These are phyloP conservation scores for Stylophora pistillata DNA, from an alignment of 64 coral and sea anemone genomes.

Conservation along the genomic window DNA sequence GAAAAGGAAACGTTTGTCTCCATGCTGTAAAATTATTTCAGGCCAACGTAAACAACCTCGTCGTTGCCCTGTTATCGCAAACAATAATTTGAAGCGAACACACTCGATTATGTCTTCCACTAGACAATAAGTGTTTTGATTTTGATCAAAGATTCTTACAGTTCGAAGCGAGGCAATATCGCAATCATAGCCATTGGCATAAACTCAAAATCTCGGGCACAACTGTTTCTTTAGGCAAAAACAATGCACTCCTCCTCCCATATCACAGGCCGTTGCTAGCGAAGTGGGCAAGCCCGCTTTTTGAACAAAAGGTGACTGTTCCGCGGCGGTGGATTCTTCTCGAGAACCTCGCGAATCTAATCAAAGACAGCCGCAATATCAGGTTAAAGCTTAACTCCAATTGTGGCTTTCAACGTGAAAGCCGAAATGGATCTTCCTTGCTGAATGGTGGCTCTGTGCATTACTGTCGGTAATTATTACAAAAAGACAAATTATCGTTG, in stretches of 20 bases:
- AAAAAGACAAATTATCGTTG: not conserved
- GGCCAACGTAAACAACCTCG: not conserved
- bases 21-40: no score
- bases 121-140: not conserved
- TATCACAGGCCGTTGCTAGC: not conserved
- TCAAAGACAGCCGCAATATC: not conserved
- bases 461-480: not conserved
- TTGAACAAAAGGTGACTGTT: not conserved
- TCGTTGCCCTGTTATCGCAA: not conserved
- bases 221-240: not conserved
- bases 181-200: not conserved
- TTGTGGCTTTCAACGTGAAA: not conserved
- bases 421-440: not conserved
- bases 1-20: no score
- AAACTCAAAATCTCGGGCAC: not conserved
- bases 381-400: not conserved
- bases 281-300: not conserved
- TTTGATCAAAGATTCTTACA: not conserved
- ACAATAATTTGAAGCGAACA: not conserved
- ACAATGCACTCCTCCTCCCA: not conserved
- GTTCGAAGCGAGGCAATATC: not conserved
- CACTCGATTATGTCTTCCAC: not conserved
- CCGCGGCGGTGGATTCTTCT: not conserved
- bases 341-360: not conserved
- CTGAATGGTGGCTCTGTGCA: not conserved